Evolutionary conservation across 53 echinoderm and acorn worm genomes (phyloP).

Genomic region (Antedon mediterranea): DNA sequence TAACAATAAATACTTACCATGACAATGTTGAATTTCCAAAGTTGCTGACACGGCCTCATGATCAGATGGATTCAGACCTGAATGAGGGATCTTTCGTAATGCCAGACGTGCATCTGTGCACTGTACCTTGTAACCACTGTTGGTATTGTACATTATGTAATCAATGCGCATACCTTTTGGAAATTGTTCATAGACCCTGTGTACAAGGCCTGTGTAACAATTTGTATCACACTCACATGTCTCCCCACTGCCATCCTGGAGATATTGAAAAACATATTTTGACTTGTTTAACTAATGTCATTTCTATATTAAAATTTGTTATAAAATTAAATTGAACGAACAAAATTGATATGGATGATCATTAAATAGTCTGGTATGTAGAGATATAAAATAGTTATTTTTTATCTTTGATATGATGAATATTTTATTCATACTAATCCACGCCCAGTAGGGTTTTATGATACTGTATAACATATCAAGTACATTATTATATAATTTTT

Average conservation of each 20-base stretch:
- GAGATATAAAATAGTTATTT: no score
- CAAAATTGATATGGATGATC: not conserved
- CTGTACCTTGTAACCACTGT: conserved; percentile 2
- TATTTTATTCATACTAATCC: no score
- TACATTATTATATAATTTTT: no score
- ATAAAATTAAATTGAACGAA: conserved; percentile 6
- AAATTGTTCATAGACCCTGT: conserved; percentile 18
- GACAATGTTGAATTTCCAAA: conserved; percentile 18
- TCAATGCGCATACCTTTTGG: conserved; percentile 61
- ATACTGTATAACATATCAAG: no score
- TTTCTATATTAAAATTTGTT: not conserved
- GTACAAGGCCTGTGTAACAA: not conserved
- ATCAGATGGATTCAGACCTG: conserved; percentile 51
- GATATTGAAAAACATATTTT: not conserved
- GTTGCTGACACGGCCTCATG: conserved; percentile 57
- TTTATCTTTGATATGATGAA: no score
- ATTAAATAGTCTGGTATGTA: not conserved
- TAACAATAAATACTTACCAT: conserved; percentile 20
- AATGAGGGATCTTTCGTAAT: conserved; percentile 50
- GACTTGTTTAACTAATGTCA: not conserved
- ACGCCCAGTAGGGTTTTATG: no score
- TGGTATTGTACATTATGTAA: conserved; percentile 48
- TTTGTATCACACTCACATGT: conserved; percentile 23
- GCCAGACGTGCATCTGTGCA: conserved; percentile 39
- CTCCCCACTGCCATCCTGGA: conserved; percentile 16